Conservation (phyloP, 2,888 invertebrate genomes). For the Ectropis crepuscularia region DNA sequence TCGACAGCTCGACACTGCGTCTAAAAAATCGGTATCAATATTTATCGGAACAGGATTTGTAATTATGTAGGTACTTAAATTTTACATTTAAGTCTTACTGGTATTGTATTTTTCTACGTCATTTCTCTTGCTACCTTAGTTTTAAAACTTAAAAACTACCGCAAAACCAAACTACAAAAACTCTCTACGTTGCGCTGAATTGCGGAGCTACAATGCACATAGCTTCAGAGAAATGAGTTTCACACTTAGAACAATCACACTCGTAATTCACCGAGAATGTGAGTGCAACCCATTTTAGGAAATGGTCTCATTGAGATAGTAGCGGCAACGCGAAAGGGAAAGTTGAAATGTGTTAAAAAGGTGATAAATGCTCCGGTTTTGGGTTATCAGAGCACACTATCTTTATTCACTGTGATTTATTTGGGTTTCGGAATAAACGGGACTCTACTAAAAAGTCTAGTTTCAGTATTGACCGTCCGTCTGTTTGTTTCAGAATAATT, state of each 20-base stretch:
- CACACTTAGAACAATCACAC: conserved; percentile 37
- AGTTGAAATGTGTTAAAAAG: conserved; percentile 40
- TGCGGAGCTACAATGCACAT: conserved; percentile 29
- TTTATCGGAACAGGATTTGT: too few species aligned
- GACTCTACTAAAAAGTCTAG: too few species aligned
- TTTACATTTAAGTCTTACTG: too few species aligned
- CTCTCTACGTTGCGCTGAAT: conserved; percentile 17
- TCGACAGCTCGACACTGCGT: too few species aligned
- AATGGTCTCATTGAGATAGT: conserved; percentile 30
- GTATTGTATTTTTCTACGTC: neutral
- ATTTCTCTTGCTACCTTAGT: neutral
- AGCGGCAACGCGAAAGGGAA: conserved; percentile 40
- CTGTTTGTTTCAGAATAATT: too few species aligned
- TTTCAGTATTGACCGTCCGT: too few species aligned
- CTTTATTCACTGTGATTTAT: conserved; percentile 22
- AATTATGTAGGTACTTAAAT: too few species aligned
- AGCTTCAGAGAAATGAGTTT: conserved; percentile 31
- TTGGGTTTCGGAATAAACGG: neutral
- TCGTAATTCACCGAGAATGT: conserved; percentile 40
- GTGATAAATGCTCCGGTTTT: conserved; percentile 42
- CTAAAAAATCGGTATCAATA: too few species aligned
- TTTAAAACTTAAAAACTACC: conserved; percentile 7
- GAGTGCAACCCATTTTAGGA: conserved; percentile 38
- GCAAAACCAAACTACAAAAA: conserved; percentile 5
- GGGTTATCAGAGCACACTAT: conserved; percentile 28